Percentiles rank a stretch among this genome's conserved stretches.
Conservation (phyloP, 2,113 vertebrate species). For the Pyxicephalus adspersus region DNA sequence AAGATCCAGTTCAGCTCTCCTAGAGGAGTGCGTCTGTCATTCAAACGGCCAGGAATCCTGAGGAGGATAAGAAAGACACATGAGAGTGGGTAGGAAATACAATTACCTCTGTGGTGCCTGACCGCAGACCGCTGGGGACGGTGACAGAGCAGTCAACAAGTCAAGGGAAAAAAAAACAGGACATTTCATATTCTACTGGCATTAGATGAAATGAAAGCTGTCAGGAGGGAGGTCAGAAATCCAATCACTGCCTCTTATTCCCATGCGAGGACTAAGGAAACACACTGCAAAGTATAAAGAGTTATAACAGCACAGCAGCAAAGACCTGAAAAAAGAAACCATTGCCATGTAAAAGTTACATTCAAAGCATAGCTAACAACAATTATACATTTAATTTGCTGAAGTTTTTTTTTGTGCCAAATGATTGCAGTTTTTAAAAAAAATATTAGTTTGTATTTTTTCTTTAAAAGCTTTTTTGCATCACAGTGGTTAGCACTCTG, state of each 20-base stretch:
- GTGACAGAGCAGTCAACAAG: background rate
- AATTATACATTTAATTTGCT: too few relatives aligned
- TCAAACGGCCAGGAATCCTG: slow-evolving; percentile 95
- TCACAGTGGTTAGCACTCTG: too few relatives aligned
- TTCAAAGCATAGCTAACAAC: too few relatives aligned
- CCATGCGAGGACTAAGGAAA: too few relatives aligned
- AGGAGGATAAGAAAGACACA: background rate
- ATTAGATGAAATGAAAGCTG: background rate
- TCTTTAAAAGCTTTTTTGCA: too few relatives aligned
- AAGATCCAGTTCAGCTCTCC: slow-evolving; percentile 99
- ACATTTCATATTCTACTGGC: background rate
- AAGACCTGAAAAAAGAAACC: too few relatives aligned
- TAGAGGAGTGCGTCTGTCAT: slow-evolving; percentile 93
- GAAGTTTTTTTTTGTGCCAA: too few relatives aligned
- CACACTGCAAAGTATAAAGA: background rate
- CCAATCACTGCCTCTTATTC: background rate
- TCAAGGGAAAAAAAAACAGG: background rate
- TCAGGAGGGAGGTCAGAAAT: background rate
- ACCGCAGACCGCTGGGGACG: background rate
- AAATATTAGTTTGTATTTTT: too few relatives aligned
- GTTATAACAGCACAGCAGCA: background rate
- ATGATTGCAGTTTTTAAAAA: too few relatives aligned
- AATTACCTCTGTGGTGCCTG: background rate
- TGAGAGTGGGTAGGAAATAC: background rate
- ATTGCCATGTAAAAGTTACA: too few relatives aligned